Evolutionary conservation across 2,888 invertebrate species (phyloP).

Genomic region (Heliconius sara): DNA sequence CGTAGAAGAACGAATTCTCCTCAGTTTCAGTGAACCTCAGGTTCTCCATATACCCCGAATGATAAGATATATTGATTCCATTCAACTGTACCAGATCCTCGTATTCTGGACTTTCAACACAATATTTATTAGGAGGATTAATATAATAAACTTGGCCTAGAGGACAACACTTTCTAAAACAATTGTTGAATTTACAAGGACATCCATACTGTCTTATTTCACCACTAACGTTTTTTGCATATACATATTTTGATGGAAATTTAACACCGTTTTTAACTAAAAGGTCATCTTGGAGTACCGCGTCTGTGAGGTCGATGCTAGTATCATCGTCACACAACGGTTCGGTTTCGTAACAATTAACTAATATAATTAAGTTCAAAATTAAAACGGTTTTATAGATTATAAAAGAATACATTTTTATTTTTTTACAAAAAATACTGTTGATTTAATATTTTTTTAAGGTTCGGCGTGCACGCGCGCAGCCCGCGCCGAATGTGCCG

Average conservation of each 20-base stretch:
- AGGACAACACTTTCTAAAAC: slow-evolving; percentile 73
- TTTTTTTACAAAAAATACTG: slow-evolving; percentile 40
- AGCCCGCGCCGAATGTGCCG: slow-evolving; percentile 5
- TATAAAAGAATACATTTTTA: slow-evolving; percentile 51
- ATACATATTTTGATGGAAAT: slow-evolving; percentile 61
- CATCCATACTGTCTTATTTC: slow-evolving; percentile 63
- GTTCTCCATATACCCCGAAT: slow-evolving; percentile 51
- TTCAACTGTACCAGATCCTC: slow-evolving; percentile 55
- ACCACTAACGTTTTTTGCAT: slow-evolving; percentile 58
- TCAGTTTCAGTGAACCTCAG: slow-evolving; percentile 52
- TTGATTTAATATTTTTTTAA: not conserved
- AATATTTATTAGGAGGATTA: slow-evolving; percentile 45
- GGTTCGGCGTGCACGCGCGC: not conserved
- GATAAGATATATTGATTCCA: slow-evolving; percentile 58
- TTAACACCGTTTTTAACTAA: slow-evolving; percentile 55
- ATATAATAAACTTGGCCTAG: slow-evolving; percentile 52
- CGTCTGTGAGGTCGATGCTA: slow-evolving; percentile 64
- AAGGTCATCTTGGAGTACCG: slow-evolving; percentile 50
- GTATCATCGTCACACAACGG: slow-evolving; percentile 58
- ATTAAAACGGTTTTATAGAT: slow-evolving; percentile 29
- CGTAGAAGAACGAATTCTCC: slow-evolving; percentile 56
- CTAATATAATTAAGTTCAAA: slow-evolving; percentile 47
- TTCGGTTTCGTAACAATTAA: slow-evolving; percentile 46
- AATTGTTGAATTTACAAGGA: slow-evolving; percentile 61
- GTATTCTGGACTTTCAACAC: slow-evolving; percentile 49